A percentile compares a stretch with the other conserved stretches of the same genome.
phyloP scores from a whole-genome alignment of 2,113 vertebrate genomes.

The Cacatua alba region DNA sequence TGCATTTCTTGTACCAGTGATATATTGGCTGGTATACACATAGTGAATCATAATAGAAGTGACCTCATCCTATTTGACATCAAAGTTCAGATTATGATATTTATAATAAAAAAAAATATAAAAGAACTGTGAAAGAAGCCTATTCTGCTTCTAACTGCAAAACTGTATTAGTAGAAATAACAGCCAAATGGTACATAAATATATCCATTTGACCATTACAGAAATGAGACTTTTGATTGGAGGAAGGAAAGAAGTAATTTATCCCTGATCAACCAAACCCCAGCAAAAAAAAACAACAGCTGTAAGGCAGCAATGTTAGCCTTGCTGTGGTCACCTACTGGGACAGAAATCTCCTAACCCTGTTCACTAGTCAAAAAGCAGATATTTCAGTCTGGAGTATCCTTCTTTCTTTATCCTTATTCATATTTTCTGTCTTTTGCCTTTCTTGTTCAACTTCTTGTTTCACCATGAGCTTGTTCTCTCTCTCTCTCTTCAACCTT shows the following conservation, averaged over 20 bases:
- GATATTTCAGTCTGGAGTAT: background rate
- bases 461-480: background rate
- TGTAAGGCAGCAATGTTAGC: background rate
- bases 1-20: background rate
- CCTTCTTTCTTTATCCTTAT: background rate
- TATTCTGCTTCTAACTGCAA: background rate
- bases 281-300: fast-evolving
- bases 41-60: background rate
- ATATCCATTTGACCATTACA: background rate
- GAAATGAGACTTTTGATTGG: background rate
- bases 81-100: background rate
- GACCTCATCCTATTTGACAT: background rate
- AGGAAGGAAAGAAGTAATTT: background rate
- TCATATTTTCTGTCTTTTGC: background rate
- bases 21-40: background rate
- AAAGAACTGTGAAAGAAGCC: background rate
- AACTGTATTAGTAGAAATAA: background rate
- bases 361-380: background rate
- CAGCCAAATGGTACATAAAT: background rate
- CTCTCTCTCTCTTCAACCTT: background rate
- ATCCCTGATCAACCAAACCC: background rate
- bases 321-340: background rate
- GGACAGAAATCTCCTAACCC: background rate
- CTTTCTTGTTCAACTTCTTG: background rate
- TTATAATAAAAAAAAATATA: background rate